Evolutionary conservation across 2,797 vertebrate species (phyloP).

Genomic region (Etheostoma perlongum): DNA sequence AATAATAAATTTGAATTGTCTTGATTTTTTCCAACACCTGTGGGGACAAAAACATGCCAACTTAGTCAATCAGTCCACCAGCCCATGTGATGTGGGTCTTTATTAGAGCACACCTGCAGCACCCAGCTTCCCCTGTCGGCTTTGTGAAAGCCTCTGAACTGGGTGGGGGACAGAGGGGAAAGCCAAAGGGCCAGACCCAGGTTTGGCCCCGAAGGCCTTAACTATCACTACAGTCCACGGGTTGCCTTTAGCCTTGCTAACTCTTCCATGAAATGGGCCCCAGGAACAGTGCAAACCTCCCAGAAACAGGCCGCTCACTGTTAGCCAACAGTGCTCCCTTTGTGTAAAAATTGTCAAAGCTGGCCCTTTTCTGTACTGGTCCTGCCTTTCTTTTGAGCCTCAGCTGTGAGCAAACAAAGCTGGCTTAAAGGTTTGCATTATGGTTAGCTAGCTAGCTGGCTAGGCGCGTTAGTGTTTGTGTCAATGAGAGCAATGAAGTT

Average conservation of each 20-base stretch:
- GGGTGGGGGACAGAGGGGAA: conserved; percentile 57
- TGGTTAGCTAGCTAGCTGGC: conserved; percentile 79
- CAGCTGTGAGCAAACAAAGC: conserved; percentile 85
- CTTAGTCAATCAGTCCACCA: conserved; percentile 60
- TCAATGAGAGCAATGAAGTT: conserved; percentile 74
- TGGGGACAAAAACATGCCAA: conserved; percentile 52
- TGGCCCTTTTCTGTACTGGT: conserved; percentile 83
- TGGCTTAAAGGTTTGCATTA: conserved; percentile 80
- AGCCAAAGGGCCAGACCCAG: conserved; percentile 78
- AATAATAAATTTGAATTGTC: conserved; percentile 15
- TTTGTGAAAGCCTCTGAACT: conserved; percentile 82
- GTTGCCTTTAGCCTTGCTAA: conserved; percentile 89
- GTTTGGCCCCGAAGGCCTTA: conserved; percentile 80
- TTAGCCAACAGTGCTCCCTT: conserved; percentile 91
- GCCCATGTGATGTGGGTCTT: conserved; percentile 77
- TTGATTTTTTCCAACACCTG: conserved; percentile 62
- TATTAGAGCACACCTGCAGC: conserved; percentile 81
- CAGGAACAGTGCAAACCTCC: conserved; percentile 86
- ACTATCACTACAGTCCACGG: conserved; percentile 88
- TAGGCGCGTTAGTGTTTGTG: conserved; percentile 69
- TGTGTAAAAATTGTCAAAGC: conserved; percentile 86
- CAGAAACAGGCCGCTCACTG: conserved; percentile 89
- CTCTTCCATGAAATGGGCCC: conserved; percentile 90
- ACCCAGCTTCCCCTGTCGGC: conserved; percentile 73
- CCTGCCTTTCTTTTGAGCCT: conserved; percentile 82